Base-by-base conservation (phyloP, 2,113 vertebrate genomes). In the Seriola dumerili region DNA sequence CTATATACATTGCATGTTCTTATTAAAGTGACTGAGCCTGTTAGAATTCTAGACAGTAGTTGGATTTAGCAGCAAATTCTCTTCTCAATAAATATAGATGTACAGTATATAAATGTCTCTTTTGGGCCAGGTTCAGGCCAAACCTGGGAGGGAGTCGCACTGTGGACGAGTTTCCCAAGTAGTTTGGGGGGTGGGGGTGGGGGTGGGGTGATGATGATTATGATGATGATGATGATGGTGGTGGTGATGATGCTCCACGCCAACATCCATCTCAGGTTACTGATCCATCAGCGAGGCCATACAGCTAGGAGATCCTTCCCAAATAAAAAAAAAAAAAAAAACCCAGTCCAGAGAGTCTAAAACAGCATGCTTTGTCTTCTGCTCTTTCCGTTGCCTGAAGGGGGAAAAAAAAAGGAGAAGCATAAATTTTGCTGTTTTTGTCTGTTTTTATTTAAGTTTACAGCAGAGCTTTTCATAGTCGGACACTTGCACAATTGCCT, bases 341-440 rank as follows among this genome's bases (percentile, higher is more conserved):
- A 68, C 76, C 81, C 70, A 72, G 82, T 87, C 83, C 76, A 57
- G 72, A 81, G 72, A 87, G 54, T 82, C 86, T 97, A 99, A 93
- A 99, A 98, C 93, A 99, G 96, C 97, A 99, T 98, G 95, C 97
- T 99, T 94, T 99, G 97, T 96, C 97, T 97, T 96, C 97, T 96
- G 96, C 95, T 98, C 95, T 98, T 99, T 85, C 96, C 96, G 50
- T 97, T 97, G 88, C 96, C 97, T 99, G 85, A 85, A 16, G 64
- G 94, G 29, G 42, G 94, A 78, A 65, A 76, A 23, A 44, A 16
- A 23, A 57, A 70, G 42, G 34, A 57, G 7, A 52, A 3, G 1
- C 21, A 40, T 19, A 14, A 34, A 78, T 67, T 3, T 34, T 29
- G 32, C 8, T 2, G 3, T 4, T 63, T 61, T 23, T 23, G 5